Evolutionary conservation across 2,113 vertebrate species (phyloP).

Genomic region (Pseudorectes ferrugineus): DNA sequence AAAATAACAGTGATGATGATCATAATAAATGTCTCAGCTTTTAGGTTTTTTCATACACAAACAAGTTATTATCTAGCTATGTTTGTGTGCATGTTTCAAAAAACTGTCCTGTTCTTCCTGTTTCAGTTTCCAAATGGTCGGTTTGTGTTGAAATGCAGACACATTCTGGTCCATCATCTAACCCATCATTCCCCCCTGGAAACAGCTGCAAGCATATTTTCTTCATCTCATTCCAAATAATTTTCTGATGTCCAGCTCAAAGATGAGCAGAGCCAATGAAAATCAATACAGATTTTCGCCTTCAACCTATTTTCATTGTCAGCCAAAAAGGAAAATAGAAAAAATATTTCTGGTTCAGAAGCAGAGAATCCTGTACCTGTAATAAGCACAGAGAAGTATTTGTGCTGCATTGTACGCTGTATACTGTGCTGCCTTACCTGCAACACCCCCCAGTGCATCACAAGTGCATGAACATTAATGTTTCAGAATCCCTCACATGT

Average conservation of each 20-base stretch:
- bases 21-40: background rate
- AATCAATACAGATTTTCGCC: background rate
- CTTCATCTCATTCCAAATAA: constrained; percentile 16
- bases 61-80: background rate
- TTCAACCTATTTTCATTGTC: background rate
- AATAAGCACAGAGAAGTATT: background rate
- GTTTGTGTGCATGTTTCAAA: constrained; percentile 15
- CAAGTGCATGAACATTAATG: background rate
- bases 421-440: constrained; percentile 9
- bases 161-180: background rate
- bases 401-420: background rate
- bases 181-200: background rate
- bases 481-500: background rate
- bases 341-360: constrained; percentile 4
- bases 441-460: background rate
- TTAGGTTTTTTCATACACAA: constrained; percentile 13
- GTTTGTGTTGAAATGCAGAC: constrained; percentile 24
- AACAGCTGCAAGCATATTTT: constrained; percentile 34
- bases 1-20: background rate
- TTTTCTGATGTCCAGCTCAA: constrained; percentile 45
- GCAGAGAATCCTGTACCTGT: background rate
- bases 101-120: constrained; percentile 18
- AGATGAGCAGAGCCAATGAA: background rate
- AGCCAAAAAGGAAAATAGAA: background rate
- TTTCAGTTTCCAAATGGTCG: background rate